phyloP scores from a whole-genome alignment of 2,888 invertebrate species.

The Scelioninae gen. 1 region DNA sequence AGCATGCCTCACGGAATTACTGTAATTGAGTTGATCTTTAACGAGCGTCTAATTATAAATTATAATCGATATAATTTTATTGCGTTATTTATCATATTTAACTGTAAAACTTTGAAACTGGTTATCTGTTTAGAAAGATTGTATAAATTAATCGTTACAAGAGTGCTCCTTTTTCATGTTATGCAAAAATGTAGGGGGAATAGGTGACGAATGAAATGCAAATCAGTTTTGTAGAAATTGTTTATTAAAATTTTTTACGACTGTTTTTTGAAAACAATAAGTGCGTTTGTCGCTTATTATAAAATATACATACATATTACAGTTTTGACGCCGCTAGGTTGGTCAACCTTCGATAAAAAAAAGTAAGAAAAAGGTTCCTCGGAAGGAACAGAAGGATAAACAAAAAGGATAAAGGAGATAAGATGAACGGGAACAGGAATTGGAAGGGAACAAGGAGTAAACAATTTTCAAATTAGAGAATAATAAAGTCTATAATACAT shows the following conservation, averaged over 20 bases:
- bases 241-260: conserved; percentile 77
- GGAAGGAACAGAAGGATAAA: conserved; percentile 46
- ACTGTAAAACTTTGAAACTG: conserved; percentile 37
- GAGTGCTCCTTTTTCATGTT: conserved; percentile 1
- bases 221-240: conserved; percentile 74
- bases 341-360: conserved; percentile 73
- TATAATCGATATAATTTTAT: conserved; percentile 35
- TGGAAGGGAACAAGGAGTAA: conserved; percentile 49
- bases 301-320: conserved; percentile 76
- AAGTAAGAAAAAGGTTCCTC: conserved; percentile 70
- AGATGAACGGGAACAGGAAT: conserved; percentile 33
- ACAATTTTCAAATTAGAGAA: conserved; percentile 67
- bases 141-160: conserved; percentile 17
- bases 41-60: conserved; percentile 32
- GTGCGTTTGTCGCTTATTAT: conserved; percentile 65
- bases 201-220: conserved; percentile 15
- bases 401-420: conserved; percentile 41
- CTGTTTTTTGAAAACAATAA: conserved; percentile 72
- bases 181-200: conserved; percentile 1
- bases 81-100: conserved; percentile 38
- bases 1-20: conserved; percentile 3
- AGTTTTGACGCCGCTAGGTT: conserved; percentile 64
- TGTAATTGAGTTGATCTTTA: conserved; percentile 15
- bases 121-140: conserved; percentile 46
- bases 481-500: conserved; percentile 78